Base-by-base conservation (phyloP, 2,797 vertebrate genomes). In the Taeniopygia guttata region DNA sequence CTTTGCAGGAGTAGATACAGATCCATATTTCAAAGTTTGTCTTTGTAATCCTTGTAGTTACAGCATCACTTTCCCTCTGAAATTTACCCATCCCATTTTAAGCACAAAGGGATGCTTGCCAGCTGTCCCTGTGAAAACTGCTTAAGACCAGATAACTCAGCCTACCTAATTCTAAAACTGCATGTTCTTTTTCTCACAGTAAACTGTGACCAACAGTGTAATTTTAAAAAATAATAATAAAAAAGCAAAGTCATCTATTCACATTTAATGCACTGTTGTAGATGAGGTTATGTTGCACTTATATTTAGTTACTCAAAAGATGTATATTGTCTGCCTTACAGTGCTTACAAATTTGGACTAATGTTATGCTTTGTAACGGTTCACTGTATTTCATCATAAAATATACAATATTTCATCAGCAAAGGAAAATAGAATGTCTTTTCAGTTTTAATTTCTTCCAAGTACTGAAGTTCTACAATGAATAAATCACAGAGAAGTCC, bases 11-110 rank as follows among this genome's bases (percentile, higher is more conserved):
- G 10, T 30, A 68, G 46, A 58, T 73, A 78, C 7, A 90, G 63
- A 58, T 83, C 46, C 59, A 59, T 94, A 86, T 88, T 96, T 91
- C 84, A 86, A 56, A 34, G 79, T 86, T 94, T 91, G 51, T 32
- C 40, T 87, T 58, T 48, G 55, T 75, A 87, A 81, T 73, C 72
- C 83, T 86, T 82, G 48, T 45, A 93, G 73, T 46, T 91, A 86
- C 49, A 96, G 56, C 77, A 90, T 66, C 58, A 29, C 51, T 69
- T 93, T 79, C 36, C 7, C 23, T 84, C 74, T 91, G 52, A 79
- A 90, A 82, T 73, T 66, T 68, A 78, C 20, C 17, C 48, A 26
- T 69, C 48, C 55, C 23, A 69, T 94, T 76, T 84, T 52, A 75
- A 80, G 58, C 20, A 58, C 64, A 68, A 72, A 77, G 8, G 1